Evolutionary conservation across 2,888 invertebrate species (phyloP).

Genomic region (Ennomos erosarius): DNA sequence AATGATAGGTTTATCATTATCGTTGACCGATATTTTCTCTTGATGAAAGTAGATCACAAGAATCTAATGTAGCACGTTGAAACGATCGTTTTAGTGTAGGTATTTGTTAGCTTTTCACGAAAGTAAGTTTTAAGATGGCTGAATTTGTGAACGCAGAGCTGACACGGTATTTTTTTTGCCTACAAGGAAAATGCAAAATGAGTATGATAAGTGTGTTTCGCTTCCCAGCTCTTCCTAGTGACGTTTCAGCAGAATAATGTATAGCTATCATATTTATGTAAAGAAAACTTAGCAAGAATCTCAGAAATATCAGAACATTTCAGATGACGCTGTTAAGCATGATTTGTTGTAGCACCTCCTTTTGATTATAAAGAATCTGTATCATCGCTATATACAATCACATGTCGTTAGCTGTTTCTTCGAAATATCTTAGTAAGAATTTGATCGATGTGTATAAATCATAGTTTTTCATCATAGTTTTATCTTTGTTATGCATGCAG

Average conservation of each 20-base stretch:
- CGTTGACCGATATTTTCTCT: slow-evolving; percentile 25
- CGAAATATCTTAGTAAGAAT: slow-evolving; percentile 23
- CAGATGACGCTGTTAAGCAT: no score
- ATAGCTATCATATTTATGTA: not conserved
- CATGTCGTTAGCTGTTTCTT: slow-evolving; percentile 23
- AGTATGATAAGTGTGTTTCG: slow-evolving; percentile 19
- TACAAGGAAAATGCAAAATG: slow-evolving; percentile 16
- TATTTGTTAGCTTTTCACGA: no score
- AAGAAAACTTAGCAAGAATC: not conserved
- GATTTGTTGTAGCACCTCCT: not conserved
- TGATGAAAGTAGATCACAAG: slow-evolving; percentile 24
- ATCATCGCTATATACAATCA: slow-evolving; percentile 21
- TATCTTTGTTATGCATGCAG: slow-evolving; percentile 9
- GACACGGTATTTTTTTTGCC: slow-evolving; percentile 15
- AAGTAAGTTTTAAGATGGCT: slow-evolving; percentile 5
- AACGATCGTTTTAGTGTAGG: no score
- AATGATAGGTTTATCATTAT: slow-evolving; percentile 16
- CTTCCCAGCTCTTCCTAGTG: not conserved
- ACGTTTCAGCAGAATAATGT: not conserved
- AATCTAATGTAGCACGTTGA: not conserved
- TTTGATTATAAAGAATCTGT: slow-evolving; percentile 13
- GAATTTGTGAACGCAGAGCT: slow-evolving; percentile 16
- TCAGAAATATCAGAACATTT: no score
- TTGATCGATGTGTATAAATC: slow-evolving; percentile 9
- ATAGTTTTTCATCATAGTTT: slow-evolving; percentile 12